Evolutionary conservation across 2,888 invertebrate species (phyloP), one percentile per base, ranked within the genome.

Genomic region (Drosophila neotestacea): DNA sequence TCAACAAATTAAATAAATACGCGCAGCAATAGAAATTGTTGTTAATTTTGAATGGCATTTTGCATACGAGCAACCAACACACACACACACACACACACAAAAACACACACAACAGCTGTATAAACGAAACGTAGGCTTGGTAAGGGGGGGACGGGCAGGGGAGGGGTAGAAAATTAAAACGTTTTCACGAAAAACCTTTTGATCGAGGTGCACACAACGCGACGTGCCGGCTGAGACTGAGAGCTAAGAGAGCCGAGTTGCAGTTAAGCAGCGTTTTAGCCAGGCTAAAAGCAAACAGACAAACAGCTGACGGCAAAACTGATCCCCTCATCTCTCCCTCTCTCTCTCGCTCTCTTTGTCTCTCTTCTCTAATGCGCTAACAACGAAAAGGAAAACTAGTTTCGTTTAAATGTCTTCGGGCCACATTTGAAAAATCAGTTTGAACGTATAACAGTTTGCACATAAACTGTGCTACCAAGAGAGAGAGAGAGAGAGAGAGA

Each of bases 171-270:
- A 4, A 27, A 36, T 34, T 27, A 34, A 47, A 58, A 36, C 46
- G 46, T 47, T 58, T 58, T 47, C 46, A 47, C 46, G 22, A 62
- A 64, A 61, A 54, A 75, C 64, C 61, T 54, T 73, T 73, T 50
- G 62, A 61, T 22, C 80, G 88, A 62, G 68, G 52, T 84, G 88
- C 84, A 88, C 88, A 86, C 84, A 73, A 74, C 71, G 84, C 86
- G 70, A 80, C 86, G 87, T 70, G 86, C 87, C 87, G 81, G 78
- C 86, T 78, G 56, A 83, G 84, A 85, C 84, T 85, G 55, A 82
- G 55, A 82, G 48, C 34, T 38, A 56, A 54, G 71, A 59, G 64
- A 28, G 61, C 52, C 30, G 39, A 52, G 50, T 39, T 81, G 78
- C 79, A 80, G 65, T 63, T 54, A 38, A 50, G 54, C 56, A 47